Base-by-base conservation (phyloP, 2,797 vertebrate species). In the Telmatherina bonti region DNA sequence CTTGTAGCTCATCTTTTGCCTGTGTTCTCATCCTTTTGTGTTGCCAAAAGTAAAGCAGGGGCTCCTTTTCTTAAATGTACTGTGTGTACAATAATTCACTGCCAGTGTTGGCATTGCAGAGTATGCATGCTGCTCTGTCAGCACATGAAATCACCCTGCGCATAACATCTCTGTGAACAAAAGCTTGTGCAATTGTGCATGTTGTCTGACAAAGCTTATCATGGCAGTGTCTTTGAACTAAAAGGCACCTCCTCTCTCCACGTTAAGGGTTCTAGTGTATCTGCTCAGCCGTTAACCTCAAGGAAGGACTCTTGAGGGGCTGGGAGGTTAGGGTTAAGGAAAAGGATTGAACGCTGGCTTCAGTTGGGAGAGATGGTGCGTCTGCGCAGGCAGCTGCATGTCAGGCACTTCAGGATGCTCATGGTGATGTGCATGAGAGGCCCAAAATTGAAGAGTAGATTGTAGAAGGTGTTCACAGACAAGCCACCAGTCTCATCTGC, bases 401-500 rank as follows among this genome's bases (percentile, higher is more conserved):
- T 96, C 85, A 98, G 92, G 81, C 95, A 97, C 70, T 93, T 95
- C 77, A 97, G 92, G 78, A 93, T 90, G 81, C 80, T 94, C 82
- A 97, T 92, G 85, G 95, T 93, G 52, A 96, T 88, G 90, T 92
- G 93, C 92, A 98, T 95, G 45, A 97, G 88, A 1, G 93, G 88
- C 1, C 96, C 95, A 0, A 96, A 95, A 73, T 94, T 92, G 88
- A 97, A 98, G 78, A 98, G 96, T 4, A 98, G 90, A 70, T 93
- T 91, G 91, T 97, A 95, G 86, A 94, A 94, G 61, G 91, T 91
- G 77, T 93, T 87, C 45, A 98, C 94, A 0, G 97, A 97, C 63
- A 98, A 91, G 41, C 94, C 91, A 1, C 97, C 96, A 0, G 96
- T 96, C 82, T 97, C 95, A 52, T 97, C 96, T 0, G 95, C 91